These are phyloP conservation scores for Podilymbus podiceps DNA, from an alignment of 2,113 vertebrate species.

Conservation along the genomic window DNA sequence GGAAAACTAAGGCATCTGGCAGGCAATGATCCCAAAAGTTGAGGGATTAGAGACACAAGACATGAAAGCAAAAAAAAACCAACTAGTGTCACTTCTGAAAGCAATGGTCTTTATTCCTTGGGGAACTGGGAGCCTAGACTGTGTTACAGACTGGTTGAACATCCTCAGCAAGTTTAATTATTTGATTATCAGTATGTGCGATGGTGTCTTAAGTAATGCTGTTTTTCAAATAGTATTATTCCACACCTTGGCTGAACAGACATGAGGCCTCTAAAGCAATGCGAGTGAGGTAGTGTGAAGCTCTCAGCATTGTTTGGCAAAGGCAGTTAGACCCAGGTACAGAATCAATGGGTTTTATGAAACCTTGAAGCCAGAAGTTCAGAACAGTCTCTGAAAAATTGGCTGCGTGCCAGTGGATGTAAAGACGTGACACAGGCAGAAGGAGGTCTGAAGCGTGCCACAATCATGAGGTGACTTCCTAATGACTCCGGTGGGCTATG, in stretches of 20 bases:
- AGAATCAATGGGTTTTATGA: neutral
- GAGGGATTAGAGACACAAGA: neutral
- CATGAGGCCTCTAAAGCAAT: neutral
- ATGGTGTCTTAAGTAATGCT: rapidly evolving
- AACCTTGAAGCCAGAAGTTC: neutral
- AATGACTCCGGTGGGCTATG: neutral
- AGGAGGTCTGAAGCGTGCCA: rapidly evolving
- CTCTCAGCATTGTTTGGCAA: neutral
- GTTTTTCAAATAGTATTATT: neutral
- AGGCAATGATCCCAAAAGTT: neutral
- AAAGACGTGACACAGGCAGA: neutral
- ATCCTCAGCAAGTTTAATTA: neutral
- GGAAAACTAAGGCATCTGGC: neutral
- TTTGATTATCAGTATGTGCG: neutral
- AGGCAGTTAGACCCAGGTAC: neutral
- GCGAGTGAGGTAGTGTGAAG: neutral
- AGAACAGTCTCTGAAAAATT: neutral
- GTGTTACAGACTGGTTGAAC: neutral
- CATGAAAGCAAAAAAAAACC: neutral
- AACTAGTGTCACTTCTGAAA: neutral
- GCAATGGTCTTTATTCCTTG: neutral
- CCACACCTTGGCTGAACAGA: neutral
- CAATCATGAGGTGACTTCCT: neutral
- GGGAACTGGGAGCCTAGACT: neutral
- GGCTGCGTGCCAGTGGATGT: neutral